Conservation (phyloP, 92 coral and sea anemone genomes). For the Nematostella vectensis region DNA sequence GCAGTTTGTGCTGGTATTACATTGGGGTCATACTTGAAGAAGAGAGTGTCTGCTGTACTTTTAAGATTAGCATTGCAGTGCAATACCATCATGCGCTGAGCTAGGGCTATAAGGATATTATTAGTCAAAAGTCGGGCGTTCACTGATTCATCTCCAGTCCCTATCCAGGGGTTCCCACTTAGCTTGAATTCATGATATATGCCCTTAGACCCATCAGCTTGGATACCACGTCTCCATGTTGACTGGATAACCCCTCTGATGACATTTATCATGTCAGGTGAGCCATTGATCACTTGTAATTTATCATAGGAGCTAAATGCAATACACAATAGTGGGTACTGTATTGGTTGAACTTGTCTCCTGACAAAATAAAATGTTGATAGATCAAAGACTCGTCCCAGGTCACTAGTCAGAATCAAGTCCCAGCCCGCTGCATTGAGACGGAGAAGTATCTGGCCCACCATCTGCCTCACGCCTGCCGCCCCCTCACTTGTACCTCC, state of each 20-base stretch:
- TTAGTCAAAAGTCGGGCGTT: slow-evolving; percentile 14
- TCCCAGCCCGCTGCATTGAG: slow-evolving; percentile 54
- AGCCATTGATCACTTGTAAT: slow-evolving; percentile 47
- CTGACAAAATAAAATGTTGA: slow-evolving; percentile 41
- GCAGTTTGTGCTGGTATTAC: slow-evolving; percentile 7
- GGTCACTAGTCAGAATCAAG: slow-evolving; percentile 23
- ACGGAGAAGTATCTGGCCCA: slow-evolving; percentile 29
- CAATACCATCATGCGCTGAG: slow-evolving; percentile 29
- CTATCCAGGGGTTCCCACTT: slow-evolving; percentile 37
- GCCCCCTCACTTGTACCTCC: slow-evolving; percentile 12
- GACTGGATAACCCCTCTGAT: slow-evolving; percentile 29
- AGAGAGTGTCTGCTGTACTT: slow-evolving; percentile 28
- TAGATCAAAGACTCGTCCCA: slow-evolving; percentile 33
- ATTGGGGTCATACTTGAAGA: slow-evolving; percentile 29
- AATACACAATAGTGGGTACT: slow-evolving; percentile 34
- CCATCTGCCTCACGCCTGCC: slow-evolving; percentile 33
- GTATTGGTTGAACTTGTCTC: slow-evolving; percentile 9
- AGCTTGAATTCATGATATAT: slow-evolving; percentile 33
- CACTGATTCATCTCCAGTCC: slow-evolving; percentile 25
- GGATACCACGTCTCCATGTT: slow-evolving; percentile 37
- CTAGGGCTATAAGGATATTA: slow-evolving; percentile 27
- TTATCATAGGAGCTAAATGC: slow-evolving; percentile 49
- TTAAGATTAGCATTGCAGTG: slow-evolving; percentile 32
- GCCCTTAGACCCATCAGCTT: slow-evolving; percentile 27
- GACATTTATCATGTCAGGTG: slow-evolving; percentile 29